Conservation (phyloP, 2,113 vertebrate genomes). For the Actenoides hombroni region DNA sequence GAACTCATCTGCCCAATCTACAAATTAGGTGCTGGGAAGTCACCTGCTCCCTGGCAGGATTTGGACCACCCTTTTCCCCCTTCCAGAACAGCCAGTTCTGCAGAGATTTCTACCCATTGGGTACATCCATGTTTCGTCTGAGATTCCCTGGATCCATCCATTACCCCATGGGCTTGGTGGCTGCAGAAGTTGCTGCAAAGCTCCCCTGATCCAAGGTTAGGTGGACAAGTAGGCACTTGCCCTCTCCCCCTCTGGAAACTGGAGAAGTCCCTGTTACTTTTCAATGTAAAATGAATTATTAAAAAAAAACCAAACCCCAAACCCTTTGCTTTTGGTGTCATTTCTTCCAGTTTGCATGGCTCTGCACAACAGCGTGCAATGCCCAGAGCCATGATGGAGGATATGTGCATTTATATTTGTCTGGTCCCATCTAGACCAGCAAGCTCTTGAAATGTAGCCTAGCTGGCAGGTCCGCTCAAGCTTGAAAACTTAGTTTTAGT, state of each 20-base stretch:
- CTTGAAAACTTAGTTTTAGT: neutral
- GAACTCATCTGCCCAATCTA: neutral
- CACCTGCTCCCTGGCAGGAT: neutral
- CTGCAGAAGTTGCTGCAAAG: neutral
- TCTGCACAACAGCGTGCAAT: neutral
- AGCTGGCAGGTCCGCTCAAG: neutral
- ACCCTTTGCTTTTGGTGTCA: neutral
- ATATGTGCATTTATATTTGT: neutral
- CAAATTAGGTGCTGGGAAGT: neutral
- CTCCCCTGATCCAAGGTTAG: neutral
- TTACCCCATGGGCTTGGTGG: neutral
- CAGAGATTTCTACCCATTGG: neutral
- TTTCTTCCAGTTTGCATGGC: neutral
- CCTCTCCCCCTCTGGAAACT: neutral
- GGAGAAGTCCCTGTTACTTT: neutral
- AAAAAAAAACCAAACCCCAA: neutral
- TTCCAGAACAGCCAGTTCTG: neutral
- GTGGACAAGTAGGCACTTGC: accelerated
- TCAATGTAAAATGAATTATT: neutral
- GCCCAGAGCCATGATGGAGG: neutral
- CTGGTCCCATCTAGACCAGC: neutral
- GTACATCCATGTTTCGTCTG: neutral
- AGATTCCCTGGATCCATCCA: neutral
- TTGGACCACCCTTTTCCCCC: neutral
- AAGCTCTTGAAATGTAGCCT: neutral